Conservation (phyloP, 2,797 vertebrate species). For the Urocyon cinereoargenteus region DNA sequence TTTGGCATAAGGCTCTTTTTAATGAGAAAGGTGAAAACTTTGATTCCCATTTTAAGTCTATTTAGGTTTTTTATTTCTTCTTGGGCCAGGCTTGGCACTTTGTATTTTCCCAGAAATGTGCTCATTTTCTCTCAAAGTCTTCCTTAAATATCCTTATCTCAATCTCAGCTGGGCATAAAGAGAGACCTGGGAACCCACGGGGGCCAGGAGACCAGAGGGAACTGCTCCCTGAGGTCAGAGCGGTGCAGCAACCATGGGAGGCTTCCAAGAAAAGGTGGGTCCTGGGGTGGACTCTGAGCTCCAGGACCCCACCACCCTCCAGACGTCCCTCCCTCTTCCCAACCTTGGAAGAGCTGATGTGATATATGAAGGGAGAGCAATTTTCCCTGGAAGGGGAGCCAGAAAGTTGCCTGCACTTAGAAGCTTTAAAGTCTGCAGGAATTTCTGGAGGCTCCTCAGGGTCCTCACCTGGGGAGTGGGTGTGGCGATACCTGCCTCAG, state of each 20-base stretch:
- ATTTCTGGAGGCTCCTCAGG: neutral
- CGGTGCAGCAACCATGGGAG: neutral
- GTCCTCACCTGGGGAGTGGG: neutral
- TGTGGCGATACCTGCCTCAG: neutral
- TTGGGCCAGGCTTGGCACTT: neutral
- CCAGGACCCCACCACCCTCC: neutral
- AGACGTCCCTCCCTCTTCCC: accelerated
- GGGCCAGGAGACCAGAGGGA: no score
- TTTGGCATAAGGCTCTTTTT: no score
- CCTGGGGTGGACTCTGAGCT: neutral
- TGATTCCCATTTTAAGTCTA: neutral
- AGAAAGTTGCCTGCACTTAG: neutral
- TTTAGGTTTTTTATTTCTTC: neutral
- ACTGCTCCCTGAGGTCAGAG: neutral
- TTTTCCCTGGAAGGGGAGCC: neutral
- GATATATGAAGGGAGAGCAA: neutral
- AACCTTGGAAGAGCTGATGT: neutral
- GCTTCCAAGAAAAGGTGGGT: neutral
- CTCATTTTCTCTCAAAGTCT: neutral
- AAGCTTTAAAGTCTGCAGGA: neutral
- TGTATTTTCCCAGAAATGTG: neutral
- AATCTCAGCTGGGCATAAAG: neutral
- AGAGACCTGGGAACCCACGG: neutral
- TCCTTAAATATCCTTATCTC: neutral
- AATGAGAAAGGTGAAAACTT: accelerated